Percentiles rank a stretch among this genome's conserved stretches.
Conservation (phyloP, 2,888 invertebrate genomes). For the Panorpa germanica region DNA sequence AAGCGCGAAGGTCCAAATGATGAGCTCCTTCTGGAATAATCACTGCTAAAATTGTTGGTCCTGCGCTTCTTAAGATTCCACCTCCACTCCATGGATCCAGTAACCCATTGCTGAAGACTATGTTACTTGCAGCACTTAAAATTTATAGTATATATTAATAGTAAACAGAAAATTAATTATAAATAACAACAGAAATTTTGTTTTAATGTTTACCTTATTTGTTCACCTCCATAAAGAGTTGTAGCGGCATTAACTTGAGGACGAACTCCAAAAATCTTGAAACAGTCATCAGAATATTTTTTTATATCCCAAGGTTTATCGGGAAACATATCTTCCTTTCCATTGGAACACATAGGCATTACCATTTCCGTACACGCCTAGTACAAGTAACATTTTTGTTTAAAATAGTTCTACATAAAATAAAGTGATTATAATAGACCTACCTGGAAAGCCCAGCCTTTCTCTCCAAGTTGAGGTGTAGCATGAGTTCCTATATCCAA, state of each 20-base stretch:
- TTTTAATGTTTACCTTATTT: conserved; percentile 32
- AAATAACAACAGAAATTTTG: conserved; percentile 36
- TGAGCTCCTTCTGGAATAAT: conserved; percentile 71
- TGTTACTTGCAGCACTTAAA: conserved; percentile 35
- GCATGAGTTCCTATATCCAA: conserved; percentile 40
- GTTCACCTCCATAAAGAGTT: conserved; percentile 62
- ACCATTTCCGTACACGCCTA: conserved; percentile 93
- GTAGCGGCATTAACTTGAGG: conserved; percentile 48
- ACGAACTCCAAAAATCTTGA: conserved; percentile 42
- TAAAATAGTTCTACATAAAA: conserved; percentile 4
- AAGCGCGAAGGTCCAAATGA: conserved; percentile 60
- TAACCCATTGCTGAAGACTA: conserved; percentile 69
- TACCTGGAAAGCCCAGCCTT: conserved; percentile 64
- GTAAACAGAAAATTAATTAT: not conserved
- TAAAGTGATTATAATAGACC: conserved; percentile 3
- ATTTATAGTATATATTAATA: conserved; percentile 1
- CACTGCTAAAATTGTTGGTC: conserved; percentile 42
- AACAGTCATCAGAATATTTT: conserved; percentile 44
- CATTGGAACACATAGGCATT: conserved; percentile 79
- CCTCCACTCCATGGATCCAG: conserved; percentile 80
- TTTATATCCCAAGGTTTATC: conserved; percentile 52
- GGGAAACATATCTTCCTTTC: conserved; percentile 69
- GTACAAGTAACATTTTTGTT: conserved; percentile 8
- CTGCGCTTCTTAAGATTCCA: conserved; percentile 52
- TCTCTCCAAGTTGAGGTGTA: conserved; percentile 35